phyloP scores from a whole-genome alignment of 2,888 invertebrate species.

The Drosophila anceps region DNA sequence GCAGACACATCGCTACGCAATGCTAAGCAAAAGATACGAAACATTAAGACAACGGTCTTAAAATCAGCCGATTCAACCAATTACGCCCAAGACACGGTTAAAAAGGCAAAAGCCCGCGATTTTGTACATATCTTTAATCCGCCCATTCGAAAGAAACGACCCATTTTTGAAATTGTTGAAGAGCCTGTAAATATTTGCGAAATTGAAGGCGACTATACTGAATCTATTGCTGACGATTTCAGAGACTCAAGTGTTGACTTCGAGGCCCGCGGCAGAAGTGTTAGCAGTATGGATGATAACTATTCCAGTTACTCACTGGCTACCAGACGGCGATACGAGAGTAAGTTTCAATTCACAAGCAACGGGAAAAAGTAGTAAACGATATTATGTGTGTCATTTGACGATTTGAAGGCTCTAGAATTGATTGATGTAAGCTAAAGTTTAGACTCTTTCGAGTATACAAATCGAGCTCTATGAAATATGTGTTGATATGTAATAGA shows the following conservation, averaged over 20 bases:
- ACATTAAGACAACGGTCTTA: slow-evolving; percentile 84
- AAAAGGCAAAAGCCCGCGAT: slow-evolving; percentile 85
- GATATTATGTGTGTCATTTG: neutral
- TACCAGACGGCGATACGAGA: slow-evolving; percentile 86
- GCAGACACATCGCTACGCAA: slow-evolving; percentile 84
- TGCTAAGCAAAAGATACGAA: slow-evolving; percentile 85
- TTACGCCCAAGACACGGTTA: slow-evolving; percentile 85
- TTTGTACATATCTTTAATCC: slow-evolving; percentile 85
- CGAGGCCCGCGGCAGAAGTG: slow-evolving; percentile 80
- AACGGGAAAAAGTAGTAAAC: neutral
- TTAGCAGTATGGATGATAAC: slow-evolving; percentile 83
- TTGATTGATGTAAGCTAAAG: neutral
- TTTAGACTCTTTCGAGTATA: neutral
- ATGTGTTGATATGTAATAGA: slow-evolving; percentile 41
- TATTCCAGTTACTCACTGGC: slow-evolving; percentile 87
- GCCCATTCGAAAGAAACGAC: slow-evolving; percentile 80
- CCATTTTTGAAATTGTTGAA: slow-evolving; percentile 85
- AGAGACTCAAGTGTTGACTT: slow-evolving; percentile 81
- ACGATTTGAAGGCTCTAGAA: slow-evolving; percentile 4
- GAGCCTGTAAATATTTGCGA: slow-evolving; percentile 74
- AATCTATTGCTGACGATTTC: slow-evolving; percentile 82
- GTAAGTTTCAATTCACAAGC: slow-evolving; percentile 67
- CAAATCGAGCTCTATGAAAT: slow-evolving; percentile 1
- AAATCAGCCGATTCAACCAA: slow-evolving; percentile 85
- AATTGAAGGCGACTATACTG: slow-evolving; percentile 77